These are phyloP conservation scores for Pristionchus fissidentatus DNA, from an alignment of 2,888 invertebrate species.

Conservation along the genomic window DNA sequence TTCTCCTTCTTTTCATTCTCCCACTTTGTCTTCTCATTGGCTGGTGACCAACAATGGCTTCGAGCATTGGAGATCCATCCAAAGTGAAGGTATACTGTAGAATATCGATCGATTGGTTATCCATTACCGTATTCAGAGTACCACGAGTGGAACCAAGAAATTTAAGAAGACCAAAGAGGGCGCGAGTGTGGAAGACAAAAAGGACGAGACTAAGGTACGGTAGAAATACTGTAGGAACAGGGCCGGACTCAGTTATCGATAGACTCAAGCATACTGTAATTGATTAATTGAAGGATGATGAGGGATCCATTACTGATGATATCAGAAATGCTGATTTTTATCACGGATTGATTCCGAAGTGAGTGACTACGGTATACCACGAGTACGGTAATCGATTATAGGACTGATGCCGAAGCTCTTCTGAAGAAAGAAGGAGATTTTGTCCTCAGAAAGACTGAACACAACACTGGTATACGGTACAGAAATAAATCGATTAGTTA, in stretches of 20 bases:
- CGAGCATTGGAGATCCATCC: too few species aligned
- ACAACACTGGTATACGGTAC: slow-evolving; percentile 38
- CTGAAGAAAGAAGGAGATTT: slow-evolving; percentile 65
- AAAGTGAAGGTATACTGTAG: too few species aligned
- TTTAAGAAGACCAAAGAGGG: slow-evolving; percentile 20
- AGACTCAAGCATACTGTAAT: background rate
- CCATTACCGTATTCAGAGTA: too few species aligned
- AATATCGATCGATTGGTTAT: too few species aligned
- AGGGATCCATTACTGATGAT: slow-evolving; percentile 61
- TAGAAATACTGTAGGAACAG: background rate
- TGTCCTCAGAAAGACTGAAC: slow-evolving; percentile 63
- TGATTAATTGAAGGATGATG: slow-evolving; percentile 50
- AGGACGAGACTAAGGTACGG: slow-evolving; percentile 6
- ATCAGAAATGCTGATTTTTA: slow-evolving; percentile 68
- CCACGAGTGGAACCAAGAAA: too few species aligned
- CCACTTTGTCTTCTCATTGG: too few species aligned
- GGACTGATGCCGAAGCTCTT: slow-evolving; percentile 63
- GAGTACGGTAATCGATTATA: slow-evolving; percentile 52
- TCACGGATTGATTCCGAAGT: slow-evolving; percentile 65
- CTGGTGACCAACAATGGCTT: too few species aligned
- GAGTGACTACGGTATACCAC: background rate
- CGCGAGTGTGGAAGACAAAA: background rate
- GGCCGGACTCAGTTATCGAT: too few species aligned
- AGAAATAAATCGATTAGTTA: background rate
- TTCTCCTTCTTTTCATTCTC: too few species aligned